These are phyloP conservation scores for Trichonephila clavipes DNA, from an alignment of 1,140 invertebrate genomes.

Conservation along the genomic window DNA sequence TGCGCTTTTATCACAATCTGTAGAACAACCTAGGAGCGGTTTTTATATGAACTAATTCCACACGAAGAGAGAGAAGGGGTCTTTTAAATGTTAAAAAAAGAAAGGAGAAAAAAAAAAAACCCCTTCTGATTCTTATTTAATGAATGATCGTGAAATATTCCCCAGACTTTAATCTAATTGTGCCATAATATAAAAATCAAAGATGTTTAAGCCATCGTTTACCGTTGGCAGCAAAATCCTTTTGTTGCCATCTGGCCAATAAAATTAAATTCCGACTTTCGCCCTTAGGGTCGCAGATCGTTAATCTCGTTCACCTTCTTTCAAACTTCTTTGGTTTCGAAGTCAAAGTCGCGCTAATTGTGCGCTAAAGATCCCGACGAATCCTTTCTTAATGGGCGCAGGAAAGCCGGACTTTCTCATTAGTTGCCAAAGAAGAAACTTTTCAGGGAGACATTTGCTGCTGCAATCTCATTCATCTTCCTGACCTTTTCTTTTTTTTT, in stretches of 20 bases:
- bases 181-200: constrained; percentile 16
- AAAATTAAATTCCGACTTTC: constrained; percentile 30
- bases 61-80: no score
- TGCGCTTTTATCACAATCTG: neutral
- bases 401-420: constrained; percentile 59
- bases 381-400: constrained; percentile 66
- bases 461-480: constrained; percentile 62
- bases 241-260: constrained; percentile 18
- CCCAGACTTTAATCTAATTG: neutral
- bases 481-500: constrained; percentile 35
- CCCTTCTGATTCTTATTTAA: neutral
- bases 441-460: constrained; percentile 13
- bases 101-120: neutral
- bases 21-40: neutral
- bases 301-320: constrained; percentile 36
- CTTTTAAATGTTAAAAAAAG: neutral
- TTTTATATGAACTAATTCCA: neutral
- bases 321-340: constrained; percentile 44
- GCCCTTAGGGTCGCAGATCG: neutral
- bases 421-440: constrained; percentile 48
- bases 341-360: constrained; percentile 54
- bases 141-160: neutral
- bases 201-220: neutral
- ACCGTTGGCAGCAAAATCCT: neutral
- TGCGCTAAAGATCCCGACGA: constrained; percentile 57